Conservation (phyloP, 2,113 vertebrate genomes). For the Grammomys dolichurus region DNA sequence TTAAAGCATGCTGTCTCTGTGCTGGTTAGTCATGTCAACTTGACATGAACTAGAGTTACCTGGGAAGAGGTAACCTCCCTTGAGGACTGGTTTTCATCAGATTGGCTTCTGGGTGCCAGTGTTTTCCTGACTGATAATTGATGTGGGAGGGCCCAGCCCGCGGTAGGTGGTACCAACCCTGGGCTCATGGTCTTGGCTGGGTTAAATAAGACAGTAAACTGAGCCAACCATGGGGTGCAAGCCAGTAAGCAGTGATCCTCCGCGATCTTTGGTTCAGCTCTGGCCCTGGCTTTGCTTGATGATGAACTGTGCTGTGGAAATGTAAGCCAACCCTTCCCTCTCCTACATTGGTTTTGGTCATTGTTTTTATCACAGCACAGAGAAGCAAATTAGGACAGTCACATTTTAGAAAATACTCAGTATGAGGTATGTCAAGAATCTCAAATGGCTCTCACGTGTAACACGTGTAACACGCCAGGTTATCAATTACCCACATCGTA, state of each 20-base stretch:
- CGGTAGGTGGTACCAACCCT: not conserved
- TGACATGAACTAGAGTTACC: not conserved
- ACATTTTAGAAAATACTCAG: conserved; percentile 2
- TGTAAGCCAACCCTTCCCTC: not conserved
- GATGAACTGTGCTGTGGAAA: not conserved
- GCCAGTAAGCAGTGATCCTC: not conserved
- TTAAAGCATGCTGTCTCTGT: not conserved
- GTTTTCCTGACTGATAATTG: not conserved
- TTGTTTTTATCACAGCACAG: not conserved
- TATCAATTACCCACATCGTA: not conserved
- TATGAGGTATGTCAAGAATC: conserved; percentile 18
- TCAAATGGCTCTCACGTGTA: not conserved
- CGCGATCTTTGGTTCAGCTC: not conserved
- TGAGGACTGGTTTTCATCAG: not conserved
- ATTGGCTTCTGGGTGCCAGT: not conserved
- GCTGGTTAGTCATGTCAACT: not conserved
- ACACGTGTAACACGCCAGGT: not conserved
- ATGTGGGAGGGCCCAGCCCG: not conserved
- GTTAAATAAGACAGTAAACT: not conserved
- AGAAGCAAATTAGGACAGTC: not conserved
- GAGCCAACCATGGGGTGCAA: not conserved
- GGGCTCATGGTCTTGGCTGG: not conserved
- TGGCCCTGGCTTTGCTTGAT: not conserved
- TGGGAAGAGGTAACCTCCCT: not conserved
- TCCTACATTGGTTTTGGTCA: not conserved